phyloP scores from a whole-genome alignment of 2,888 invertebrate genomes.

The Oegoconia quadripuncta region DNA sequence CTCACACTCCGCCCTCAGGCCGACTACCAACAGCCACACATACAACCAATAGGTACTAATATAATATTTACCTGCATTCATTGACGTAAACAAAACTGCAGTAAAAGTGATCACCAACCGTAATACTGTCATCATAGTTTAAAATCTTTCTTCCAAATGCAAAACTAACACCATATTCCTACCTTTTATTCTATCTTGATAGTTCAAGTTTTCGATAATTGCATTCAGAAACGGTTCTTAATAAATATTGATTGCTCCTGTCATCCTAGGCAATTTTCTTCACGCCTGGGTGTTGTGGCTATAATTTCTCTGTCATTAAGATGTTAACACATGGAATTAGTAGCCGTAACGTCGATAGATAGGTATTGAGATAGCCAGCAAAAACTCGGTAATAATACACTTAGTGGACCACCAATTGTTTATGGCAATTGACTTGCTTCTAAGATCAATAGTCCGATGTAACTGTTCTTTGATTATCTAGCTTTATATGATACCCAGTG shows the following conservation, averaged over 20 bases:
- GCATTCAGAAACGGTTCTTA: slow-evolving; percentile 49
- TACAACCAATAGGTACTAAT: neutral
- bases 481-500: too few relatives aligned
- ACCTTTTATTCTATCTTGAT: slow-evolving; percentile 53
- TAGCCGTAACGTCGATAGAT: slow-evolving; percentile 22
- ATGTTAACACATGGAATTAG: slow-evolving; percentile 29
- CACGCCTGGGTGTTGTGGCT: slow-evolving; percentile 23
- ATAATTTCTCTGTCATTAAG: slow-evolving; percentile 51
- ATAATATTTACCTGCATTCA: neutral
- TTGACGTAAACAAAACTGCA: slow-evolving; percentile 17
- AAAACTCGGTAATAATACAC: slow-evolving; percentile 21
- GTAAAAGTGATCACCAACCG: slow-evolving; percentile 25
- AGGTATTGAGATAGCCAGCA: slow-evolving; percentile 12
- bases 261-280: slow-evolving; percentile 42
- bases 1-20: too few relatives aligned
- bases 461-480: slow-evolving; percentile 27
- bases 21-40: neutral
- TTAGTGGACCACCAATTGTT: slow-evolving; percentile 8
- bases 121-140: slow-evolving; percentile 43
- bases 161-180: slow-evolving; percentile 35
- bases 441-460: slow-evolving; percentile 15
- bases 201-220: slow-evolving; percentile 48
- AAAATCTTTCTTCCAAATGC: slow-evolving; percentile 44
- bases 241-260: slow-evolving; percentile 40
- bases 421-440: slow-evolving; percentile 16